Conservation (phyloP, 2,797 vertebrate genomes). For the Anguilla obscura region DNA sequence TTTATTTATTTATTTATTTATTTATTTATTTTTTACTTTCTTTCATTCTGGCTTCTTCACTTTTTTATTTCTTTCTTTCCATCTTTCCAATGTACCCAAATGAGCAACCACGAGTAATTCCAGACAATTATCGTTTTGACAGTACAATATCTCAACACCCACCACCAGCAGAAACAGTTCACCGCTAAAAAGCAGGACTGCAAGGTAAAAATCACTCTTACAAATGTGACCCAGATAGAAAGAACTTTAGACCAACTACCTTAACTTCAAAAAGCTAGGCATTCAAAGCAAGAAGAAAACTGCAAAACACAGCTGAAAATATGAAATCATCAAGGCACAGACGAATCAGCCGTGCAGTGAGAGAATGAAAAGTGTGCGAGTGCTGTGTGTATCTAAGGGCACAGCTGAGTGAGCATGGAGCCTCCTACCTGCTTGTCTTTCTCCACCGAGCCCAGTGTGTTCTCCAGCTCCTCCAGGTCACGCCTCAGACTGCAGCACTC, state of each 20-base stretch:
- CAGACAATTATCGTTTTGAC: background rate
- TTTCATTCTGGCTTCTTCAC: background rate
- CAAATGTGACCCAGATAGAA: background rate
- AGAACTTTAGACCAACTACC: background rate
- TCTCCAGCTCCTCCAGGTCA: slow-evolving; percentile 72
- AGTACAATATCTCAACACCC: background rate
- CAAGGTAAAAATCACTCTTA: background rate
- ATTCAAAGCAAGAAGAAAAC: background rate
- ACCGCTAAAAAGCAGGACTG: background rate
- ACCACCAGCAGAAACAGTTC: background rate
- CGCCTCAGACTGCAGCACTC: slow-evolving; percentile 68
- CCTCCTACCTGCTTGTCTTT: slow-evolving; percentile 67
- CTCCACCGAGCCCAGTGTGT: slow-evolving; percentile 58
- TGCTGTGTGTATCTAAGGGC: background rate
- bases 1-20: background rate
- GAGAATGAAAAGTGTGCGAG: background rate
- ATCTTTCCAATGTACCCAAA: slow-evolving; percentile 4
- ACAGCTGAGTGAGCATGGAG: background rate
- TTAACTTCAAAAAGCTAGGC: background rate
- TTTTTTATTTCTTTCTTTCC: background rate
- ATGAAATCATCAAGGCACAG: background rate
- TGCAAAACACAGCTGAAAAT: background rate
- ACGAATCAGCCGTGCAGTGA: background rate
- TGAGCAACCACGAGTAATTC: slow-evolving; percentile 33
- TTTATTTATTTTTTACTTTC: background rate